Conservation (phyloP, 2,888 invertebrate species). For the Teleogryllus oceanicus region DNA sequence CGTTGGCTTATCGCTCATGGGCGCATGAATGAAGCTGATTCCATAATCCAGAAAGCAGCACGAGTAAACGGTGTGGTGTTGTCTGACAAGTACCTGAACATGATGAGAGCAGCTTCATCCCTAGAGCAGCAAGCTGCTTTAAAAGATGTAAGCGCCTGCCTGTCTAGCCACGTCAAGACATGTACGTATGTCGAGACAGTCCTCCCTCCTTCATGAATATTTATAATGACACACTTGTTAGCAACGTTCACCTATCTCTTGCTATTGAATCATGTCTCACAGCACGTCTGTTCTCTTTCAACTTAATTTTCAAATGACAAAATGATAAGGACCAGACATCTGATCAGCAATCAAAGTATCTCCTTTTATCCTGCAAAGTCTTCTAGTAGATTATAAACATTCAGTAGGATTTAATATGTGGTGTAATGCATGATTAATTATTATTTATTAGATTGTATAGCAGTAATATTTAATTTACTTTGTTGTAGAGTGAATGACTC, state of each 20-base stretch:
- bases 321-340: not conserved
- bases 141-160: conserved; percentile 18
- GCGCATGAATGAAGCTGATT: conserved; percentile 55
- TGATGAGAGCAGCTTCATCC: not conserved
- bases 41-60: conserved; percentile 56
- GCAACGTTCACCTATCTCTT: not conserved
- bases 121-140: not conserved
- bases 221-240: not conserved
- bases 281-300: not conserved
- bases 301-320: not conserved
- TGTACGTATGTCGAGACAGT: conserved; percentile 18
- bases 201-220: not conserved
- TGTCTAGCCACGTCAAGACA: conserved; percentile 3
- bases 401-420: too few species aligned
- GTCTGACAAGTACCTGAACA: conserved; percentile 40
- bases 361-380: too few species aligned
- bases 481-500: too few species aligned
- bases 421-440: too few species aligned
- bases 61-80: conserved; percentile 49
- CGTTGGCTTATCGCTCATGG: conserved; percentile 70
- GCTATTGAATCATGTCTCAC: not conserved
- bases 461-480: too few species aligned
- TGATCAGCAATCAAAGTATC: too few species aligned
- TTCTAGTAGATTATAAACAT: too few species aligned
- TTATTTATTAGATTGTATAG: too few species aligned